Base-by-base conservation (phyloP, 2,888 invertebrate genomes). In the Athrips mouffetella region DNA sequence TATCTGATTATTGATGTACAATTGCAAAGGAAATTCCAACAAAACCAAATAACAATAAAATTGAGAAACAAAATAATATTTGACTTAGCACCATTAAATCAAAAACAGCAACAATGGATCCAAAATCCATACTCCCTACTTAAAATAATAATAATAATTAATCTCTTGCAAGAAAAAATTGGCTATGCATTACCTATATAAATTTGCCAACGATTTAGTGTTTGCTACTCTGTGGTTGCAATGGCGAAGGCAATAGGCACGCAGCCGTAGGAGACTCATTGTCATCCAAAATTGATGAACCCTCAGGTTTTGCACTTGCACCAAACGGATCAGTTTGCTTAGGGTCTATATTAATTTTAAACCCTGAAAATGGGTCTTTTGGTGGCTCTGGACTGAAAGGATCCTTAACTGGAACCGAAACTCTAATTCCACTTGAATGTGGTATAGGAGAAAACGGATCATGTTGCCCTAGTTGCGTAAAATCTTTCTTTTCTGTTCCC, bases 231-330 rank as follows among this genome's bases (percentile, higher is more conserved):
- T 83, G 85, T 1, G 92, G 91, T 60, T 87, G 87, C n/a, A 92
- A 60, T 0, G 92, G 91, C 0, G 91, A 90, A 0, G 91, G 92
- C 31, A 91, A 65, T 0, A 91, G 71, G 45, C 88, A 87, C 3
- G 79, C 89, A 0, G 81, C 65, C 0, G 84, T 81, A 0, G 89
- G 86, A 0, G 87, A 88, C 11, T 80, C 75, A 20, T 65, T 76
- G 23, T 78, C 80, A 50, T 89, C 89, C 21, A 89, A 60, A 48
- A 89, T 80, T 0, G 86, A 89, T 0, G 69, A 48, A 5, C 61
- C 55, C 47, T 71, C 69, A 18, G 62, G 54, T 37, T 51, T 45
- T 3, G 55, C 45, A 44, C 50, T 59, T 3, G 55, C 45, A 44
- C 50, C 59, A 39, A 68, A 44, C 18, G 66, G 54, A 41, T 66